phyloP scores from a whole-genome alignment of 2,113 vertebrate species.

The Ochotona princeps region DNA sequence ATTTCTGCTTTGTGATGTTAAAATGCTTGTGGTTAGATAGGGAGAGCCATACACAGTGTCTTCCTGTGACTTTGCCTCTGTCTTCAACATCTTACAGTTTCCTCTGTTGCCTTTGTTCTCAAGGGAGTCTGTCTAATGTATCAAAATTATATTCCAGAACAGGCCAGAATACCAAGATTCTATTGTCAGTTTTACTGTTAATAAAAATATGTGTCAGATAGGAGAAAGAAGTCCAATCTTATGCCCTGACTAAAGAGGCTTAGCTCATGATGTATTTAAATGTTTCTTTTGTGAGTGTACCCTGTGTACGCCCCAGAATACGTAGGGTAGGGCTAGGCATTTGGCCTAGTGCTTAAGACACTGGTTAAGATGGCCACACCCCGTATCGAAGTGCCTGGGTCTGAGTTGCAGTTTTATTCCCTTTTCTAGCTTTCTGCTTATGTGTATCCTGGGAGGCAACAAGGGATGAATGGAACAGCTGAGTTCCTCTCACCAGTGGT shows the following conservation, averaged over 20 bases:
- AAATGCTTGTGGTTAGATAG: neutral
- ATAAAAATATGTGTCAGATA: neutral
- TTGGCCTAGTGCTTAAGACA: too few species aligned
- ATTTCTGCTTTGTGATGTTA: slow-evolving; percentile 3
- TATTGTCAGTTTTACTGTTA: neutral
- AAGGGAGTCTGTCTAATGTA: neutral
- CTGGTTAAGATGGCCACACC: too few species aligned
- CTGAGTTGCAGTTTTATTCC: too few species aligned
- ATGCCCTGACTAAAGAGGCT: neutral
- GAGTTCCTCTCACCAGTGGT: too few species aligned
- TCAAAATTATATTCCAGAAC: neutral
- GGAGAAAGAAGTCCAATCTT: neutral
- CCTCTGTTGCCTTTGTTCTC: neutral
- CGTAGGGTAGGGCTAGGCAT: neutral
- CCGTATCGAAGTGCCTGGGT: too few species aligned
- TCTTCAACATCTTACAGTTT: rapidly evolving
- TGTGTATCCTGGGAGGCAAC: too few species aligned
- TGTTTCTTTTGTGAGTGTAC: neutral
- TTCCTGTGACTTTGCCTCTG: neutral
- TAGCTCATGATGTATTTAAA: neutral
- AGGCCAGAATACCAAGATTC: neutral
- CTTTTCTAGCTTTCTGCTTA: too few species aligned
- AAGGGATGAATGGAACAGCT: too few species aligned
- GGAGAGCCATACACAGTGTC: neutral
- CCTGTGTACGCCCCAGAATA: neutral